Conservation (phyloP, 2,888 invertebrate genomes). For the Sminthurinus aureus region DNA sequence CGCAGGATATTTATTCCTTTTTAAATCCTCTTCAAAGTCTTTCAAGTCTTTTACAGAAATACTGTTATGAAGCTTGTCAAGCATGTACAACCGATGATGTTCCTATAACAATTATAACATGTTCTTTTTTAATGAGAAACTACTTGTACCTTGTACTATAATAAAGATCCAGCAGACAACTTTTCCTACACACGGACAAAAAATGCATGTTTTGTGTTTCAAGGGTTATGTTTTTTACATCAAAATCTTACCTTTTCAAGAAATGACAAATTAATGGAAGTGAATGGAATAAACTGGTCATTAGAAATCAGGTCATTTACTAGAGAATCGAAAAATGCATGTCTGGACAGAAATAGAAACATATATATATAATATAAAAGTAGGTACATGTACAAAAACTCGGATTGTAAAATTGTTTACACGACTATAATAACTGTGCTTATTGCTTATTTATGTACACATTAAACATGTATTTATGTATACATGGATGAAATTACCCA, state of each 20-base stretch:
- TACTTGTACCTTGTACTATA: not conserved
- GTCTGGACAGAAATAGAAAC: not conserved
- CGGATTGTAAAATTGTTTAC: not conserved
- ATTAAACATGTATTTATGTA: not conserved
- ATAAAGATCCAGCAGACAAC: not conserved
- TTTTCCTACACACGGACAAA: not conserved
- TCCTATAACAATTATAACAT: not conserved
- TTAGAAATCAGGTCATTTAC: constrained; percentile 19
- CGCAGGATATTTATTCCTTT: not conserved
- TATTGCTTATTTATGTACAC: not conserved
- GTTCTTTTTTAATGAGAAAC: not conserved
- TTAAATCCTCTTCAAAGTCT: not conserved
- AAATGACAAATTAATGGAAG: constrained; percentile 25
- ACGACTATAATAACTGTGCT: not conserved
- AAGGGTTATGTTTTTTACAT: too few species aligned
- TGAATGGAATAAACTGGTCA: constrained; percentile 28
- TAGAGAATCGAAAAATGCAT: constrained; percentile 17
- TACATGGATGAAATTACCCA: constrained; percentile 18
- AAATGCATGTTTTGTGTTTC: not conserved
- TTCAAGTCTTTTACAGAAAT: not conserved
- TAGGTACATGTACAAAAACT: not conserved
- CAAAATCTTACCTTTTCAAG: constrained; percentile 4
- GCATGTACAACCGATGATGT: not conserved
- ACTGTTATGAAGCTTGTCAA: not conserved
- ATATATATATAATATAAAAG: too few species aligned